These are phyloP conservation scores for Matsumurasca onukii DNA, from an alignment of 1,140 invertebrate genomes.

Conservation along the genomic window DNA sequence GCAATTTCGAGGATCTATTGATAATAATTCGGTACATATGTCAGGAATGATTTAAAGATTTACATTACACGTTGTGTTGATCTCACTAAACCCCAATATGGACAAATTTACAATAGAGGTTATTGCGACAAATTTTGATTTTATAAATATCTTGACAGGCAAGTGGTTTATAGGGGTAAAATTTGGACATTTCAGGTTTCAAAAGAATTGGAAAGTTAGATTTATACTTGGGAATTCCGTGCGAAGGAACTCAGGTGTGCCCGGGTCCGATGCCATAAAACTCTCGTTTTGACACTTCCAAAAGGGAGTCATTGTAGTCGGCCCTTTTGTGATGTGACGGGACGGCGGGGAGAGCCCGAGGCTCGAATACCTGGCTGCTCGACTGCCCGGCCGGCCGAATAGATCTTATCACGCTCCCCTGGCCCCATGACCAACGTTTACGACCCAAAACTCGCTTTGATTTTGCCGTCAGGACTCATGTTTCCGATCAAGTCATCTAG, in stretches of 20 bases:
- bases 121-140: too few relatives aligned
- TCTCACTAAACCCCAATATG: too few relatives aligned
- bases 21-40: too few relatives aligned
- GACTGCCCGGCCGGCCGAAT: constrained; percentile 2
- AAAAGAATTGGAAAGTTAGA: background rate
- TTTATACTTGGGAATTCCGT: constrained; percentile 20
- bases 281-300: constrained; percentile 21
- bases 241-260: constrained; percentile 19
- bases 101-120: too few relatives aligned
- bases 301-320: constrained; percentile 24
- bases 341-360: background rate
- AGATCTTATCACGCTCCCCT: constrained; percentile 19
- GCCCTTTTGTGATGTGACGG: constrained; percentile 11
- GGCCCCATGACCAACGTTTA: constrained; percentile 15
- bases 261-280: constrained; percentile 24
- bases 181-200: background rate
- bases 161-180: too few relatives aligned
- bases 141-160: too few relatives aligned
- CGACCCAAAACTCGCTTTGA: constrained; percentile 19
- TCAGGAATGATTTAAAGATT: too few relatives aligned
- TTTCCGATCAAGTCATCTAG: constrained; percentile 7
- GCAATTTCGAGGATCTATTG: too few relatives aligned
- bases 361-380: background rate
- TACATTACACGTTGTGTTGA: too few relatives aligned
- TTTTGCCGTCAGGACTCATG: constrained; percentile 18